These are phyloP conservation scores for Chironomus tentans DNA, from an alignment of 2,888 invertebrate species.

Conservation along the genomic window DNA sequence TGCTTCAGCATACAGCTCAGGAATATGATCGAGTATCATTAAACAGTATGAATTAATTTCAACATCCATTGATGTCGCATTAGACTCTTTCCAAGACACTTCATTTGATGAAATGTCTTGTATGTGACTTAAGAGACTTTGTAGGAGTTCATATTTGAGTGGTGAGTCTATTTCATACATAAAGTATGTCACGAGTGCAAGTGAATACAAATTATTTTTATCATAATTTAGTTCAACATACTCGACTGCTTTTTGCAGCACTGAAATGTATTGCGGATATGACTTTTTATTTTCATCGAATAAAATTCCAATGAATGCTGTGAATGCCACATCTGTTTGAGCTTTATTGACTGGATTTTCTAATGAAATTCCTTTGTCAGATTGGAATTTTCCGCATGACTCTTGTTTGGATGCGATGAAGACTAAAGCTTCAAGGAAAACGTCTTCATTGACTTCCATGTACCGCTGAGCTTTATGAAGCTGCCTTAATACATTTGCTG, in stretches of 20 bases:
- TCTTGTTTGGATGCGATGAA: too few relatives aligned
- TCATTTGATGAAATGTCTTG: background rate
- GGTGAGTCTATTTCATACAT: background rate
- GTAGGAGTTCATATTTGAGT: background rate
- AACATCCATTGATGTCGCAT: background rate
- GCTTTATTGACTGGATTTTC: background rate
- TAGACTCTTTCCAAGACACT: background rate
- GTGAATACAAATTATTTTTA: background rate
- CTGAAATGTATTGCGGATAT: background rate
- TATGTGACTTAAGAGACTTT: background rate
- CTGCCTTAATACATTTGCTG: conserved; percentile 66
- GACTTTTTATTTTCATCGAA: background rate
- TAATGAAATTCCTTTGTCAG: too few relatives aligned
- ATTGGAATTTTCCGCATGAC: too few relatives aligned
- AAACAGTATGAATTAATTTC: conserved; percentile 1
- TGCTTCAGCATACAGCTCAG: background rate
- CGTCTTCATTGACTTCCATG: too few relatives aligned
- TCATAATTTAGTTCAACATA: background rate
- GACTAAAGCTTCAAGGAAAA: too few relatives aligned
- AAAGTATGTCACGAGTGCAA: background rate
- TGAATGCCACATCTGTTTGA: background rate
- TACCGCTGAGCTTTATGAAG: conserved; percentile 48
- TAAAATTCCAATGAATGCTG: background rate
- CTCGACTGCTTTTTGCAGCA: background rate
- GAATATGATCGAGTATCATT: background rate